Evolutionary conservation across 2,888 invertebrate species (phyloP).

Genomic region (Corbicula japonica): DNA sequence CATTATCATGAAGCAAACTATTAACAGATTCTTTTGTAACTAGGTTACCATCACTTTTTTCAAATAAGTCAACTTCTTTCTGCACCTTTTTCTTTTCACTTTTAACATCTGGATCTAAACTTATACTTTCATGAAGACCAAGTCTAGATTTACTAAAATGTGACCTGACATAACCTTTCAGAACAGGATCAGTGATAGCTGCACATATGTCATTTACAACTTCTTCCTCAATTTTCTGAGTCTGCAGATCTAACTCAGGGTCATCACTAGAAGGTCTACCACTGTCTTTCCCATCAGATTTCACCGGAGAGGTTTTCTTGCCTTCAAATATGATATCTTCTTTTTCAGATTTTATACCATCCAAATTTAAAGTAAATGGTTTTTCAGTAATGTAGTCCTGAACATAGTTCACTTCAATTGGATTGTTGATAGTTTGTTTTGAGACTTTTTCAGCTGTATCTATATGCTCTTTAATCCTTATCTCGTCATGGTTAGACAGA

Average conservation of each 20-base stretch:
- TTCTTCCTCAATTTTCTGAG: conserved; percentile 68
- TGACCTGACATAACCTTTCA: conserved; percentile 77
- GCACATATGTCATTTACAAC: conserved; percentile 75
- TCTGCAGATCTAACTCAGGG: conserved; percentile 41
- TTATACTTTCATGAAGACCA: too few relatives aligned
- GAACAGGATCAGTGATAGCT: conserved; percentile 74
- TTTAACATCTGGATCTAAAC: conserved; percentile 17
- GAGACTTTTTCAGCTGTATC: conserved; percentile 2
- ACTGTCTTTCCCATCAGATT: conserved; percentile 74
- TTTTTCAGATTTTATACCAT: conserved; percentile 47
- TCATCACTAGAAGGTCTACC: conserved; percentile 76
- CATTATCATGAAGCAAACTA: conserved; percentile 14
- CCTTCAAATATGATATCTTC: conserved; percentile 9
- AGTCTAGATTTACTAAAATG: conserved; percentile 68
- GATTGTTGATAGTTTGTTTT: conserved; percentile 1
- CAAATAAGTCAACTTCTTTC: neutral
- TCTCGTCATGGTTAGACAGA: conserved; percentile 6
- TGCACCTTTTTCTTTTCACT: neutral
- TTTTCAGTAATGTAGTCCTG: conserved; percentile 44
- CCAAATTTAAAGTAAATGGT: conserved; percentile 55
- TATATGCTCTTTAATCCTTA: conserved; percentile 12
- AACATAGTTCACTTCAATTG: conserved; percentile 43
- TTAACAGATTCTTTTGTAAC: neutral
- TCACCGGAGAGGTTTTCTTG: conserved; percentile 58
- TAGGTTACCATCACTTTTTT: neutral